Evolutionary conservation across 2,113 vertebrate species (phyloP).

Genomic region (Cyphomyrus plagiostoma): DNA sequence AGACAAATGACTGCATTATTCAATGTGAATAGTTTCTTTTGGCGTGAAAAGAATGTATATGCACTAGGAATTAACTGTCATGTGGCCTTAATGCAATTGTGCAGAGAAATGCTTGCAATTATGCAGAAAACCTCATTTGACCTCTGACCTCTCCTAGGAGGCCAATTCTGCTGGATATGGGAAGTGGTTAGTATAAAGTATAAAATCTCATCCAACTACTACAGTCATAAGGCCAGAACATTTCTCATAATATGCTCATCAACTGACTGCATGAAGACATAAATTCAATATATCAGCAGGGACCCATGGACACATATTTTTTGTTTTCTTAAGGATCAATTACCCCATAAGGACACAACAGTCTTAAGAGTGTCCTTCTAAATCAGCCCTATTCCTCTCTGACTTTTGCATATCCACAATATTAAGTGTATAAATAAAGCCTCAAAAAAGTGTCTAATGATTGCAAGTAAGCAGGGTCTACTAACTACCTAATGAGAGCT

Average conservation of each 20-base stretch:
- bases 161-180: constrained; percentile 42
- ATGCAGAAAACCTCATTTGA: constrained; percentile 40
- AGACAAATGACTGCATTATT: constrained; percentile 60
- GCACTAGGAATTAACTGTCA: constrained; percentile 43
- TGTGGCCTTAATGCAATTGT: constrained; percentile 43
- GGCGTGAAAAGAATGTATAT: constrained; percentile 44
- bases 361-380: not conserved
- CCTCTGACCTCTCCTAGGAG: constrained; percentile 24
- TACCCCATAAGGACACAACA: not conserved
- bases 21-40: constrained; percentile 50
- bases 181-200: constrained; percentile 26
- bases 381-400: not conserved
- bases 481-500: not conserved
- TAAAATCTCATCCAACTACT: constrained; percentile 11
- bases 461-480: not conserved
- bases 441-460: not conserved
- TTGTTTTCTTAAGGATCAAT: not conserved
- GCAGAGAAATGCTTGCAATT: constrained; percentile 48
- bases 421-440: not conserved
- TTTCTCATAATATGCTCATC: constrained; percentile 1
- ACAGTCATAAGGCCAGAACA: not conserved
- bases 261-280: not conserved
- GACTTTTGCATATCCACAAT: not conserved
- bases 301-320: not conserved
- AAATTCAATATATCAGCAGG: not conserved